Evolutionary conservation across 2,113 vertebrate species (phyloP).

Genomic region (Fulica atra): DNA sequence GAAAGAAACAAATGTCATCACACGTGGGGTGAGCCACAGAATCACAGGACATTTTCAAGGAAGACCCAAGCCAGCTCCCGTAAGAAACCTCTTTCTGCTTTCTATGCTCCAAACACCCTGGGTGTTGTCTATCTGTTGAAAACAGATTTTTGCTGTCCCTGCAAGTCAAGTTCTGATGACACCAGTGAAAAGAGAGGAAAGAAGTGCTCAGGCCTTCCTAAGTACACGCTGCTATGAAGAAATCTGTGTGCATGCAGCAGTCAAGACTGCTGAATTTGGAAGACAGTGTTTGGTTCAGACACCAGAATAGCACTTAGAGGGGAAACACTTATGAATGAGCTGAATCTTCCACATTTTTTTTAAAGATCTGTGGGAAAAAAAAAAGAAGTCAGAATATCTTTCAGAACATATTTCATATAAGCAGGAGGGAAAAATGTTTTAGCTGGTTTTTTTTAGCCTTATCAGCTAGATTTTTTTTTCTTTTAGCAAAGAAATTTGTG

Average conservation of each 20-base stretch:
- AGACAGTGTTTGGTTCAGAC: neutral
- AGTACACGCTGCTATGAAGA: neutral
- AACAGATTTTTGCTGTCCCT: neutral
- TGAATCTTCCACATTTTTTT: neutral
- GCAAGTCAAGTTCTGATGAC: neutral
- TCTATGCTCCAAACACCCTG: neutral
- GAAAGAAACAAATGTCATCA: slow-evolving; percentile 16
- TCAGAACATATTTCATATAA: neutral
- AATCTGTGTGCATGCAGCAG: neutral
- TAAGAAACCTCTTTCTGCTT: neutral
- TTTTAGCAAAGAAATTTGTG: neutral
- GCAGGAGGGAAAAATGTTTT: fast-evolving
- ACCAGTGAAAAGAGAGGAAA: neutral
- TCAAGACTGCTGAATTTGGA: neutral
- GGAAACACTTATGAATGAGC: neutral
- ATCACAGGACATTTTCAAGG: neutral
- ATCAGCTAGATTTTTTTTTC: neutral
- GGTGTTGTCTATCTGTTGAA: neutral
- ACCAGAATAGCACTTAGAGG: neutral
- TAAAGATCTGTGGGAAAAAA: neutral
- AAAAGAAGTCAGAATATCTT: neutral
- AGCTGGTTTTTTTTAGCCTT: neutral
- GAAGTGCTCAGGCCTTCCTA: neutral
- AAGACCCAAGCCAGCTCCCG: neutral
- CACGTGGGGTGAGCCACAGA: neutral